Evolutionary conservation across 2,113 vertebrate genomes (phyloP), one percentile per base, ranked within the genome.

Genomic region (Scophthalmus maximus): DNA sequence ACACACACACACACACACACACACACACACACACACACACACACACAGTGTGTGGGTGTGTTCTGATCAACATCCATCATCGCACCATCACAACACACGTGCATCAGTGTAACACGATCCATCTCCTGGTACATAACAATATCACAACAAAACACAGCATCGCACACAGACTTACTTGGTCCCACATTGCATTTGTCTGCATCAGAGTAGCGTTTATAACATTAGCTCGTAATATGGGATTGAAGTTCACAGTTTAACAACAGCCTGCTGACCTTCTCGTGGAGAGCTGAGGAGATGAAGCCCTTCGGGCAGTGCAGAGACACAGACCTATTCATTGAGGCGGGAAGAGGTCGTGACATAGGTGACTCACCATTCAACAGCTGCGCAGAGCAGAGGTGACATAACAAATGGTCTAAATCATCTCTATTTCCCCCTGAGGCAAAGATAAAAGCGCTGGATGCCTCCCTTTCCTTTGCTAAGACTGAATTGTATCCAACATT

Each of bases 331-430:
- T 71, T 88, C 74, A 71, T 57, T 65, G 52, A 82, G 58, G 60
- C 73, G 66, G 58, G 53, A 40, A 56, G 59, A 79, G 86, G 76
- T 80, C 51, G 14, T 57, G 78, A 86, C 75, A 83, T 61, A n/a
- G 56, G 79, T 84, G 77, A 86, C 73, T 89, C 81, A 81, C 34
- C 56, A 64, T 75, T 65, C 56, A 68, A 70, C 86, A 88, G 82
- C 88, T 81, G 82, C 47, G 66, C 55, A 50, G 68, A 68, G 53
- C 26, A 47, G 44, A 74, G 74, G 82, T 86, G 73, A 89, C 79
- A 83, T 71, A 82, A 87, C 83, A 30, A n/a, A n/a, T 2, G 30
- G 60, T 68, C 53, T 73, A 73, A 84, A 75, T 70, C 38, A 66
- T 73, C 38, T 40, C 59, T 0, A 25, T 59, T 79, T 71, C 61